A percentile compares a stretch with the other conserved stretches of the same genome.
phyloP scores from a whole-genome alignment of 2,113 vertebrate species.

The Mellivora capensis region DNA sequence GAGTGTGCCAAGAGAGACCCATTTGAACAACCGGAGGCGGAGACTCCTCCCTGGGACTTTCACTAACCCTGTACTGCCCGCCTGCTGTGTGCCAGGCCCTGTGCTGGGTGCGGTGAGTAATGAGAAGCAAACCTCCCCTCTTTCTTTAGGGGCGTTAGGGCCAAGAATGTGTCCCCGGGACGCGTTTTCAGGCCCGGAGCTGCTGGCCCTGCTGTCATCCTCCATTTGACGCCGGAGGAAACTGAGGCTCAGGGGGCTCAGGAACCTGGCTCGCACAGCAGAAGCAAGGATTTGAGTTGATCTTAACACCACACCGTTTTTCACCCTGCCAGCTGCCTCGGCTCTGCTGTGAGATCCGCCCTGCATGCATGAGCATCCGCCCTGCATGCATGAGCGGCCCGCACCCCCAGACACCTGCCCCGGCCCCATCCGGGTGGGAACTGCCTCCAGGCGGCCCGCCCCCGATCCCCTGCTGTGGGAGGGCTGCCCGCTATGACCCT shows the following conservation, averaged over 20 bases:
- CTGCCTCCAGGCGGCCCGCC: not conserved
- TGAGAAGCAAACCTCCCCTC: not conserved
- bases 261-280: not conserved
- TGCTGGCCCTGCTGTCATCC: not conserved
- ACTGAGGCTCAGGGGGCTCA: not conserved
- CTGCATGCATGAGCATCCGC: rapidly evolving
- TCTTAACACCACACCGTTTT: not conserved
- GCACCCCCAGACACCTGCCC: not conserved
- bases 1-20: not conserved
- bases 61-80: not conserved
- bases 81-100: not conserved
- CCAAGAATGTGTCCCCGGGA: not conserved
- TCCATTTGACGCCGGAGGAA: not conserved
- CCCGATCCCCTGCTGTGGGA: too few relatives aligned
- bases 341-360: not conserved
- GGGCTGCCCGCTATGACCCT: rapidly evolving
- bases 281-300: not conserved
- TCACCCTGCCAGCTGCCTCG: not conserved
- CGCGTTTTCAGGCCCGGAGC: not conserved
- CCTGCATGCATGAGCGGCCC: rapidly evolving
- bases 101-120: not conserved
- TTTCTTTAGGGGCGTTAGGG: not conserved
- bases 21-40: not conserved
- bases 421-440: not conserved
- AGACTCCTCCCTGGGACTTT: not conserved